Evolutionary conservation across 1,140 invertebrate genomes (phyloP).

Genomic region (Paracyclopina nana): DNA sequence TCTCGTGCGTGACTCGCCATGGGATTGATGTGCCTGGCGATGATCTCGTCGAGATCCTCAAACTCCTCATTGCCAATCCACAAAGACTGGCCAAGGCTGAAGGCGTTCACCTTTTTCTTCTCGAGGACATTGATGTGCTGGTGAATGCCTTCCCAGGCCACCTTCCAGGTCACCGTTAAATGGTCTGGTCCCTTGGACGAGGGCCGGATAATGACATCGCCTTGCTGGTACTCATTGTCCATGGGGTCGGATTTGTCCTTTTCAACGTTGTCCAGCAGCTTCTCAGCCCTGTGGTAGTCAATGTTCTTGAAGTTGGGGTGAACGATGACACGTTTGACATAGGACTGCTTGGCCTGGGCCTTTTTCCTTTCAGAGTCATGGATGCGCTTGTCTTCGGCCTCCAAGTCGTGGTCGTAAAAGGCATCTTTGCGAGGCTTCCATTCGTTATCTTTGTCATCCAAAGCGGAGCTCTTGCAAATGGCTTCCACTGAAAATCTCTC

Average conservation of each 20-base stretch:
- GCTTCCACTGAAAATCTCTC: constrained; percentile 84
- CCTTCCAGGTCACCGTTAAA: constrained; percentile 95
- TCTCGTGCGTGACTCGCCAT: constrained; percentile 84
- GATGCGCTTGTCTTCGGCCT: constrained; percentile 57
- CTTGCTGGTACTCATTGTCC: too few species aligned
- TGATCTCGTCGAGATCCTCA: constrained; percentile 89
- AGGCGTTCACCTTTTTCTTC: constrained; percentile 88
- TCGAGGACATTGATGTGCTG: constrained; percentile 91
- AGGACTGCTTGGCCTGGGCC: constrained; percentile 57
- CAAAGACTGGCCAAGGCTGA: constrained; percentile 71
- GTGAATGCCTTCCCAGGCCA: constrained; percentile 71
- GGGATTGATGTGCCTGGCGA: constrained; percentile 81
- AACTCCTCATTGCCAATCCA: constrained; percentile 41
- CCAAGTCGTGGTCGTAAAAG: constrained; percentile 73
- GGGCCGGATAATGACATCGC: constrained; percentile 85
- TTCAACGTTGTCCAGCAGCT: constrained; percentile 59
- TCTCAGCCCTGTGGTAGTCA: constrained; percentile 73
- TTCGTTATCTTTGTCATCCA: constrained; percentile 69
- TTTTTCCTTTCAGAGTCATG: constrained; percentile 56
- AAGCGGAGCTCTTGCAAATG: constrained; percentile 77
- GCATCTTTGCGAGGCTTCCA: constrained; percentile 74
- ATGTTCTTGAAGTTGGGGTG: constrained; percentile 97
- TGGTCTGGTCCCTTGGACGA: constrained; percentile 88
- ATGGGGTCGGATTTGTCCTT: too few species aligned
- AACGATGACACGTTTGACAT: constrained; percentile 85